Conservation (phyloP, 1,140 invertebrate genomes). For the Cydia strobilella region DNA sequence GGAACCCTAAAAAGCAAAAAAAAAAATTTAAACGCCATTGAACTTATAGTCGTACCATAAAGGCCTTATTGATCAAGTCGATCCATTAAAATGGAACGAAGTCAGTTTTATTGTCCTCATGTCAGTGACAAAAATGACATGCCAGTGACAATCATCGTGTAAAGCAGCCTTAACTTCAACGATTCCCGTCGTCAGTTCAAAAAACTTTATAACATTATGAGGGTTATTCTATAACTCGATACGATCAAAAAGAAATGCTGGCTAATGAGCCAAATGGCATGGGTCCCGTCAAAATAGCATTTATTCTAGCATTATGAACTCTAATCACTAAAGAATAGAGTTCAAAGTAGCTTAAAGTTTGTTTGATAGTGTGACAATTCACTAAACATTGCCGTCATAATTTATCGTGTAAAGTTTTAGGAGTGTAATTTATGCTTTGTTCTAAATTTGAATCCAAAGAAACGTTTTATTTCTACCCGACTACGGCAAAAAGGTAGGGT, state of each 20-base stretch:
- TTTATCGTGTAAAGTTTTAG: slow-evolving; percentile 26
- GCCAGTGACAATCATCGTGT: too few relatives aligned
- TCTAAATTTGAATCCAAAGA: not conserved
- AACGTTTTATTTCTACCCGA: not conserved
- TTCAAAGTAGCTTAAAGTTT: not conserved
- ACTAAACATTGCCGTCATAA: slow-evolving; percentile 25
- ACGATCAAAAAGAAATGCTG: slow-evolving; percentile 19
- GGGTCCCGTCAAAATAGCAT: not conserved
- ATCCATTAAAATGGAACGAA: too few relatives aligned
- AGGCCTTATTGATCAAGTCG: too few relatives aligned
- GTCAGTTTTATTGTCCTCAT: too few relatives aligned
- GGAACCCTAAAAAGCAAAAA: too few relatives aligned
- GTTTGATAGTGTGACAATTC: slow-evolving; percentile 8
- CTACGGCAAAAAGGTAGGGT: not conserved
- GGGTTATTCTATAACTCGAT: slow-evolving; percentile 18
- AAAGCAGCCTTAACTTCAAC: not conserved
- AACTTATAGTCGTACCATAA: too few relatives aligned
- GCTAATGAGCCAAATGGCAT: slow-evolving; percentile 30
- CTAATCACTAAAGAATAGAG: not conserved
- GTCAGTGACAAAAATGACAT: too few relatives aligned
- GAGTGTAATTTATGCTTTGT: not conserved
- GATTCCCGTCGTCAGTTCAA: not conserved
- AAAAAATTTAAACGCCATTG: too few relatives aligned
- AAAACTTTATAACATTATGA: slow-evolving; percentile 6
- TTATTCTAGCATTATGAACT: not conserved